Conservation (phyloP, 2,888 invertebrate species). For the Pegoplata infirma region DNA sequence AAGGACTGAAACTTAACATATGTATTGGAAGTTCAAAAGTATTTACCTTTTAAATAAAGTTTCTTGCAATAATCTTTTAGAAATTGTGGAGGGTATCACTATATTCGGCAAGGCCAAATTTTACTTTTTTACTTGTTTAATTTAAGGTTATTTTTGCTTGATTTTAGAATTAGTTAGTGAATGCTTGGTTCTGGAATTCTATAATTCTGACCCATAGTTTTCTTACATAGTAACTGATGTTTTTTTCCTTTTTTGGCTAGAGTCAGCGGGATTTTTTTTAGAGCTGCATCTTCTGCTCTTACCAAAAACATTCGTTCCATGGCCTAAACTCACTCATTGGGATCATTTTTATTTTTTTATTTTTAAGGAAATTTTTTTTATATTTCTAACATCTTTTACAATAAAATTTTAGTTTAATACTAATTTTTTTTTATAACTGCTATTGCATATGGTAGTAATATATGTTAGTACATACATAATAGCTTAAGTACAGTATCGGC, state of each 20-base stretch:
- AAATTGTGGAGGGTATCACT: no score
- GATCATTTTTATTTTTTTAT: background rate
- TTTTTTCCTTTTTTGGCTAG: slow-evolving; percentile 9
- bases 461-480: no score
- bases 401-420: background rate
- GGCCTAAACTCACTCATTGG: background rate
- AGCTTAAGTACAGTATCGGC: slow-evolving; percentile 66
- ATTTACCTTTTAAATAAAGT: no score
- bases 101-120: no score
- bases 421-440: background rate
- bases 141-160: no score
- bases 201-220: background rate
- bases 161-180: no score
- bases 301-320: slow-evolving; percentile 23
- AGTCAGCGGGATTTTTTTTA: background rate
- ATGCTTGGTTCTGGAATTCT: background rate
- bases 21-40: no score
- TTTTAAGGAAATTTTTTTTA: background rate
- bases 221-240: no score
- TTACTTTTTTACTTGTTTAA: no score
- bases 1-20: no score
- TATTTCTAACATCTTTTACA: background rate
- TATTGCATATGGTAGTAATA: background rate
- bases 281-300: background rate
- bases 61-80: no score